A percentile compares a stretch with the other conserved stretches of the same genome.
Conservation (phyloP, 2,797 vertebrate species). For the Sebastes oblongus region DNA sequence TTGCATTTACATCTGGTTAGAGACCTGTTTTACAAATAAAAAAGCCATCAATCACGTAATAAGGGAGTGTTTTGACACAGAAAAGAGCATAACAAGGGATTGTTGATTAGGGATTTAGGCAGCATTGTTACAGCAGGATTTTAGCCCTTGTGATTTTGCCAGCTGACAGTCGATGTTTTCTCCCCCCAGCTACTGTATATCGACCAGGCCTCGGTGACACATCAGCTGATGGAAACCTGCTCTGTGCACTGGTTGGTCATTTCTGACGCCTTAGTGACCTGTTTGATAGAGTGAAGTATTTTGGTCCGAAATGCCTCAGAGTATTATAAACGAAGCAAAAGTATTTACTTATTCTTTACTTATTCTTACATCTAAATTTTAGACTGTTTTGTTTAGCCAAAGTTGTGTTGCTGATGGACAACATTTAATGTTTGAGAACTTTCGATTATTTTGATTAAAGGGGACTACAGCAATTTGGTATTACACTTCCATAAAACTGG, state of each 20-base stretch:
- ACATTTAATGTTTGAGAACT: not conserved
- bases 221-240: conserved; percentile 29
- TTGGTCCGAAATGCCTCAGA: not conserved
- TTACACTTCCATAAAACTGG: not conserved
- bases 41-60: conserved; percentile 74
- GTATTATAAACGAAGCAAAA: not conserved
- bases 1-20: conserved; percentile 79
- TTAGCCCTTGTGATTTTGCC: conserved; percentile 41
- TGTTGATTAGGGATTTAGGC: conserved; percentile 59
- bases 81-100: conserved; percentile 54
- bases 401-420: not conserved
- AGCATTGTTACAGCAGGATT: conserved; percentile 54
- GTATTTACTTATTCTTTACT: not conserved
- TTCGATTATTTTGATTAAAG: not conserved
- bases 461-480: not conserved
- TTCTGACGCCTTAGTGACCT: not conserved
- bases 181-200: conserved; percentile 53
- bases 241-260: conserved; percentile 31
- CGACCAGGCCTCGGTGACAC: conserved; percentile 45
- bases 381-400: not conserved
- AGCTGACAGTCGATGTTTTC: conserved; percentile 52
- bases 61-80: conserved; percentile 66
- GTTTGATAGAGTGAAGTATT: accelerated
- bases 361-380: not conserved
- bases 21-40: conserved; percentile 67